These are phyloP conservation scores for Polyodon spathula DNA, from an alignment of 2,113 vertebrate genomes.

Conservation along the genomic window DNA sequence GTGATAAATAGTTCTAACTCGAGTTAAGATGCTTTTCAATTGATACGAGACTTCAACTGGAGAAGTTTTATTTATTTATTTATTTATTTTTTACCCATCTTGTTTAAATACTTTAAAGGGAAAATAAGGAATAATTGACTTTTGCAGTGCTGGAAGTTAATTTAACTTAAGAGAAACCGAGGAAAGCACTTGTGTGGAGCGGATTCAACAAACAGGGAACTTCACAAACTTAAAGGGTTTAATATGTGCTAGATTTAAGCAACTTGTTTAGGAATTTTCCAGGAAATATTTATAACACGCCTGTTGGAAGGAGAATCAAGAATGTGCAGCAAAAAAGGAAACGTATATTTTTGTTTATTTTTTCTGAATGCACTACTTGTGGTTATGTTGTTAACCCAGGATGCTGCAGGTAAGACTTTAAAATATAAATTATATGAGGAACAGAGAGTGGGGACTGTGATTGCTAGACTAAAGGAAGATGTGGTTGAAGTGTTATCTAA, in stretches of 20 bases:
- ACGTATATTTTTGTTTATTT: constrained; percentile 28
- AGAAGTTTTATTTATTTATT: no score
- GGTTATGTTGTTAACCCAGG: constrained; percentile 32
- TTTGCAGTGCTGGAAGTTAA: no score
- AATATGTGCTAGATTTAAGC: constrained; percentile 38
- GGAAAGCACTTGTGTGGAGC: no score
- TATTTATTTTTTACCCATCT: no score
- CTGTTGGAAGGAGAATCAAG: constrained; percentile 31
- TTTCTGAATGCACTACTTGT: constrained; percentile 42
- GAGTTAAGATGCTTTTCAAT: constrained; percentile 20
- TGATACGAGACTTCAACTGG: constrained; percentile 16
- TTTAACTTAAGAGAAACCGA: no score
- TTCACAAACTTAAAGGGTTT: constrained; percentile 14
- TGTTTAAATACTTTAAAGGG: no score
- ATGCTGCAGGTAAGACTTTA: constrained; percentile 65
- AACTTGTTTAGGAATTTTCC: not conserved
- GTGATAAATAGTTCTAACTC: constrained; percentile 12
- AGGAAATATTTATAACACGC: constrained; percentile 2
- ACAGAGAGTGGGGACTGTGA: constrained; percentile 81
- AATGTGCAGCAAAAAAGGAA: constrained; percentile 31
- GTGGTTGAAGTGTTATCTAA: constrained; percentile 70
- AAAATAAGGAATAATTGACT: no score
- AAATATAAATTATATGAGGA: constrained; percentile 95
- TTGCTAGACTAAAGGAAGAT: constrained; percentile 80
- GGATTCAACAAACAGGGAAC: not conserved